phyloP scores from a whole-genome alignment of 1,140 invertebrate genomes.

The Formica selysi region DNA sequence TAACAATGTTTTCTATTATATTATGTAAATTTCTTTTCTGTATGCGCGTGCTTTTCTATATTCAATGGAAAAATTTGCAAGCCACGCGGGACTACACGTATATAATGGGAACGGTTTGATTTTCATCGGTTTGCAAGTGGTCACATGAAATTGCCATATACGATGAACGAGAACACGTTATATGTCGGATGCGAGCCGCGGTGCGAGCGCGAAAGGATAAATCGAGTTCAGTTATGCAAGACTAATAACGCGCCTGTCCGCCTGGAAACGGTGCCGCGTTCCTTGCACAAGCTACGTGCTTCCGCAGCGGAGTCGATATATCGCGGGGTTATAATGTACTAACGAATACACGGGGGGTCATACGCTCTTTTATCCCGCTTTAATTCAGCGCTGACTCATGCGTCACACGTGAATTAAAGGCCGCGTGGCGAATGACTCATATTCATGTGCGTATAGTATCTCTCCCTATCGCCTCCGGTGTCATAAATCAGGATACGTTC shows the following conservation, averaged over 20 bases:
- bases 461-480: neutral
- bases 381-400: slow-evolving; percentile 36
- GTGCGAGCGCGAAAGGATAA: slow-evolving; percentile 37
- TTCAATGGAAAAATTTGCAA: slow-evolving; percentile 23
- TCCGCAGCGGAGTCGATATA: slow-evolving; percentile 31
- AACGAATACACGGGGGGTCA: neutral
- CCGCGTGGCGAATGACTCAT: slow-evolving; percentile 34
- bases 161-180: slow-evolving; percentile 34
- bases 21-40: neutral
- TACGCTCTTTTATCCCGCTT: neutral
- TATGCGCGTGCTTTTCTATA: neutral
- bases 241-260: slow-evolving; percentile 54
- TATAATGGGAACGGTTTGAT: slow-evolving; percentile 1
- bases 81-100: neutral
- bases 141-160: slow-evolving; percentile 5
- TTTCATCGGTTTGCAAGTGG: neutral
- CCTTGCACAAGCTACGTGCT: slow-evolving; percentile 38
- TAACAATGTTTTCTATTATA: too few species aligned
- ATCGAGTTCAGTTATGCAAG: slow-evolving; percentile 54
- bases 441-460: neutral
- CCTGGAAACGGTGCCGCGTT: neutral
- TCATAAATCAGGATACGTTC: slow-evolving; percentile 4
- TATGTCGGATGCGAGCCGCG: slow-evolving; percentile 13
- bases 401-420: slow-evolving; percentile 1
- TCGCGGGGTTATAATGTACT: slow-evolving; percentile 14